These are phyloP conservation scores for Carassius auratus DNA, from an alignment of 2,113 vertebrate species.

Conservation along the genomic window DNA sequence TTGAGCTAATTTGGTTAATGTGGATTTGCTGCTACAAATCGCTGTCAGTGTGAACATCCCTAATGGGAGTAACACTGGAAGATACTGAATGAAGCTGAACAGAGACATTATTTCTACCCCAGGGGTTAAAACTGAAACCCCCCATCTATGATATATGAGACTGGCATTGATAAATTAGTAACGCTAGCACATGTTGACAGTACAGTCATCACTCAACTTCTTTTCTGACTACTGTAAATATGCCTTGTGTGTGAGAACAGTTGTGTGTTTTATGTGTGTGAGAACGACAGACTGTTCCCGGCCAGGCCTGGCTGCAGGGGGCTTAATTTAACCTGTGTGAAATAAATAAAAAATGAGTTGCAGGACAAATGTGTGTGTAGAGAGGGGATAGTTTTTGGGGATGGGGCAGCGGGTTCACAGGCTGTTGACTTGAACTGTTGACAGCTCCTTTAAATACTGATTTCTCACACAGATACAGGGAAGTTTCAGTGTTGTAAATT, in stretches of 20 bases:
- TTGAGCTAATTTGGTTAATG: too few relatives aligned
- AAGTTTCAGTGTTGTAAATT: background rate
- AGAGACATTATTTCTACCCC: background rate
- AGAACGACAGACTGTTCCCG: constrained; percentile 29
- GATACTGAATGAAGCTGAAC: background rate
- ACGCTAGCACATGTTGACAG: constrained; percentile 60
- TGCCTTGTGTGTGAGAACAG: constrained; percentile 21
- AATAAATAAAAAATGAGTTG: constrained; percentile 75
- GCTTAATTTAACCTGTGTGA: constrained; percentile 73
- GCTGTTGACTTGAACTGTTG: constrained; percentile 41
- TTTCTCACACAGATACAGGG: background rate
- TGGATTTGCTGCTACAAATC: background rate
- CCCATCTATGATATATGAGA: background rate
- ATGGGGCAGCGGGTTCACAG: constrained; percentile 44
- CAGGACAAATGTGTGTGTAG: constrained; percentile 26
- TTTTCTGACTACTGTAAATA: constrained; percentile 27
- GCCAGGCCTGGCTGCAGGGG: constrained; percentile 63
- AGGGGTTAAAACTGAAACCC: background rate
- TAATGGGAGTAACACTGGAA: background rate
- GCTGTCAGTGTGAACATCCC: background rate
- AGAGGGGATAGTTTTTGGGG: constrained; percentile 39
- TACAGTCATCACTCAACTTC: constrained; percentile 13
- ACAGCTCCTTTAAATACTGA: constrained; percentile 39
- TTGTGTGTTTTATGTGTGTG: constrained; percentile 16
- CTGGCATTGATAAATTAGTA: constrained; percentile 42